A percentile compares a stretch with the other conserved stretches of the same genome.
Evolutionary conservation across 1,140 invertebrate genomes (phyloP).

Genomic region (Mercenaria mercenaria): DNA sequence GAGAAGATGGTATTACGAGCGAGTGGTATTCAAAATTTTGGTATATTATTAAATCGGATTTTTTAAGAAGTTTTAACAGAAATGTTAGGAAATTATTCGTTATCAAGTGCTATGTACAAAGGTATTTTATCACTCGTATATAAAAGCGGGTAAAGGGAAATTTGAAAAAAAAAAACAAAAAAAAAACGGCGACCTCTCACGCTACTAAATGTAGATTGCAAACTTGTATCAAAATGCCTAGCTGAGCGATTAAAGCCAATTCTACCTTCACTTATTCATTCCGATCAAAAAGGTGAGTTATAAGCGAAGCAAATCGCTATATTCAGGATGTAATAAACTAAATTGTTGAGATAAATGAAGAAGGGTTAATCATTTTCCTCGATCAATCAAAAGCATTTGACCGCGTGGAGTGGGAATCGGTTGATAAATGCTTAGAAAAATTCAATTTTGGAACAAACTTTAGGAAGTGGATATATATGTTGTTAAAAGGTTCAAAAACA

Average conservation of each 20-base stretch:
- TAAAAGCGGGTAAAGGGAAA: not conserved
- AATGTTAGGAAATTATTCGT: not conserved
- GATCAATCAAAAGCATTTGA: too few species aligned
- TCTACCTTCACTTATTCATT: not conserved
- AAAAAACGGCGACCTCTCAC: too few species aligned
- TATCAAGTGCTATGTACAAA: not conserved
- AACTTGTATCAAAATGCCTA: too few species aligned
- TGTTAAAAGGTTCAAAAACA: too few species aligned
- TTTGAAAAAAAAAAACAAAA: too few species aligned
- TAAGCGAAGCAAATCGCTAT: not conserved
- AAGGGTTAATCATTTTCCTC: not conserved
- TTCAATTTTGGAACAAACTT: too few species aligned
- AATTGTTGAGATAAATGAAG: not conserved
- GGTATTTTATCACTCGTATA: not conserved
- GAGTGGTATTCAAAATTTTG: too few species aligned
- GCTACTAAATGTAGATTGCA: too few species aligned
- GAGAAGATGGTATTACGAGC: not conserved
- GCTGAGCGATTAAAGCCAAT: too few species aligned
- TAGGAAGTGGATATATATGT: too few species aligned
- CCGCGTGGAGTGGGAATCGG: not conserved
- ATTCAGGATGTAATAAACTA: not conserved
- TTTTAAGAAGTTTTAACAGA: too few species aligned
- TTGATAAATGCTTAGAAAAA: not conserved
- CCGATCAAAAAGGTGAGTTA: not conserved
- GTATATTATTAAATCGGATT: too few species aligned